Percentiles rank a stretch among this genome's conserved stretches.
These are phyloP conservation scores for Danionella cerebrum DNA, from an alignment of 2,113 vertebrate genomes.

Conservation along the genomic window DNA sequence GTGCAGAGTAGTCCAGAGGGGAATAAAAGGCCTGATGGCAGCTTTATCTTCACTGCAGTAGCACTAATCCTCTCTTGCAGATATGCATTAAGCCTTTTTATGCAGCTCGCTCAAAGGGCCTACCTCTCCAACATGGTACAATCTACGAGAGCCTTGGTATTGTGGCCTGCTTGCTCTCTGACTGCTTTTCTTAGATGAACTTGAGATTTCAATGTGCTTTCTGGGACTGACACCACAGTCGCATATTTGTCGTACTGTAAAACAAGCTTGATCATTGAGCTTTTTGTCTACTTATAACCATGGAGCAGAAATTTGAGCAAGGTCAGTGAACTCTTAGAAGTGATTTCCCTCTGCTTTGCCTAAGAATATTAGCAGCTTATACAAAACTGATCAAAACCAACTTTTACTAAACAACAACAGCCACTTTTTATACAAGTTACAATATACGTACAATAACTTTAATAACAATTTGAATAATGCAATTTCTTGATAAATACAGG, in stretches of 20 bases:
- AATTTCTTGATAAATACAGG: no score
- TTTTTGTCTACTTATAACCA: neutral
- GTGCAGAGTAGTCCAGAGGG: neutral
- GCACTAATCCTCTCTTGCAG: conserved; percentile 31
- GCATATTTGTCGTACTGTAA: conserved; percentile 30
- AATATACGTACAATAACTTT: no score
- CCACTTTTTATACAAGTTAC: no score
- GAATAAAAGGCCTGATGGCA: conserved; percentile 8
- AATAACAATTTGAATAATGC: no score
- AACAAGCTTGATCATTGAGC: neutral
- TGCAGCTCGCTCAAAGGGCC: neutral
- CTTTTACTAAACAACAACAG: neutral
- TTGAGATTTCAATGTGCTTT: neutral
- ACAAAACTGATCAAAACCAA: neutral
- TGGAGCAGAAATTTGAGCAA: neutral
- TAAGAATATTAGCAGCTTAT: neutral
- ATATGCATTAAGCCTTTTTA: conserved; percentile 27
- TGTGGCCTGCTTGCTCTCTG: neutral
- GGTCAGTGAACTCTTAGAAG: neutral
- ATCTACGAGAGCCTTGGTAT: neutral
- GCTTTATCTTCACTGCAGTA: conserved; percentile 22
- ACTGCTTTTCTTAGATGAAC: conserved; percentile 20
- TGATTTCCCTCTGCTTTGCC: neutral
- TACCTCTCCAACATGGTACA: neutral
- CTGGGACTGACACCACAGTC: conserved; percentile 10